Conservation (phyloP, 1,140 invertebrate genomes). For the Calliphora vicina region DNA sequence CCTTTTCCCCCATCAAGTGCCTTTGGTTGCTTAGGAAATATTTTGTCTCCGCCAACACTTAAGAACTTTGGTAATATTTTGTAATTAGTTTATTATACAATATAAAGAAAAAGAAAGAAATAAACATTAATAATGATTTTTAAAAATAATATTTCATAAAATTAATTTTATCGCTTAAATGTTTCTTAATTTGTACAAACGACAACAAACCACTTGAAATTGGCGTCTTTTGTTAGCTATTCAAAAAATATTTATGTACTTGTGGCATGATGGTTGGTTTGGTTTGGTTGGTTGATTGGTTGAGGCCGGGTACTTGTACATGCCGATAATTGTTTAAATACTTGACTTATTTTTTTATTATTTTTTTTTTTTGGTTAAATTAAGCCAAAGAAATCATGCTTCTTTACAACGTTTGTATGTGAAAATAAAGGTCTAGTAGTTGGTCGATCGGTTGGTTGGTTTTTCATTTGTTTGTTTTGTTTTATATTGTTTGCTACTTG, state of each 20-base stretch:
- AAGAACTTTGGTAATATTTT: too few relatives aligned
- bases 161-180: neutral
- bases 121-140: neutral
- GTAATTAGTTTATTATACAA: neutral
- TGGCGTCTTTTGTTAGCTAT: neutral
- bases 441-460: neutral
- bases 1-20: neutral
- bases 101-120: neutral
- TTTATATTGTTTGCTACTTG: neutral
- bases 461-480: neutral
- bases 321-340: neutral
- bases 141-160: neutral
- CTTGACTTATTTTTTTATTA: neutral
- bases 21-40: neutral
- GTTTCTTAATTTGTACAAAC: conserved; percentile 4
- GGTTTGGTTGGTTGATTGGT: too few relatives aligned
- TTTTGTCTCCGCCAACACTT: neutral
- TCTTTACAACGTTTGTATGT: too few relatives aligned
- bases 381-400: too few relatives aligned
- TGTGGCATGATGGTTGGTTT: too few relatives aligned
- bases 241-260: neutral
- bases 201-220: conserved; percentile 28
- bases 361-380: neutral
- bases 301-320: neutral
- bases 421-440: neutral